Percentiles rank a stretch among this genome's conserved stretches.
These are phyloP conservation scores for Corythoichthys haematopterus DNA, from an alignment of 2,113 vertebrate genomes.

Conservation along the genomic window DNA sequence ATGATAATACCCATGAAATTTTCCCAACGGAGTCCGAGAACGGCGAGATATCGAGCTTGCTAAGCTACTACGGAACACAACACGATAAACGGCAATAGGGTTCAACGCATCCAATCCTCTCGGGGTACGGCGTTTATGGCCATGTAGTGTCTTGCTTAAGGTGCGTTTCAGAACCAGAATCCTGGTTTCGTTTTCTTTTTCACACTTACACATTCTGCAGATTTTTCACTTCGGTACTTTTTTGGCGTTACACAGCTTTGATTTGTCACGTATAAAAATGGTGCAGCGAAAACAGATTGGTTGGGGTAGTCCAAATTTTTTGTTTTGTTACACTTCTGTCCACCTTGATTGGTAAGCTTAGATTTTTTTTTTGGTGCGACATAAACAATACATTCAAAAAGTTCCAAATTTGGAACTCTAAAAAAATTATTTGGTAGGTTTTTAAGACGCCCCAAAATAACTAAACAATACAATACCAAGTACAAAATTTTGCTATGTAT, in stretches of 20 bases:
- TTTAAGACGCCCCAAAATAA: neutral
- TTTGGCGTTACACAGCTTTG: constrained; percentile 1
- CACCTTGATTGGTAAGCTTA: neutral
- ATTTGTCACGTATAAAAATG: constrained; percentile 1
- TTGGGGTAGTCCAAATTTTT: no score
- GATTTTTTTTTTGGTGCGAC: neutral
- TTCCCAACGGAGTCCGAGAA: constrained; percentile 65
- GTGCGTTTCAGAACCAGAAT: constrained; percentile 38
- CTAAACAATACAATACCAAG: neutral
- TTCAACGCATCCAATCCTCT: constrained; percentile 62
- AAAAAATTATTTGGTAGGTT: neutral
- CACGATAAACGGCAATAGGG: constrained; percentile 55
- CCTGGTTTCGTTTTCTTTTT: neutral
- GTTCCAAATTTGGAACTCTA: neutral
- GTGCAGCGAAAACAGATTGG: neutral
- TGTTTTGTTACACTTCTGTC: neutral
- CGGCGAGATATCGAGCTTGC: constrained; percentile 67
- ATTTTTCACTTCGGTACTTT: constrained; percentile 4
- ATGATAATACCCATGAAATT: constrained; percentile 50
- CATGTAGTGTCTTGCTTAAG: constrained; percentile 30
- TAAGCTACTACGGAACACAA: constrained; percentile 64
- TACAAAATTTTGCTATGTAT: no score
- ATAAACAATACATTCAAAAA: neutral
- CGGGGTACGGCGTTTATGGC: constrained; percentile 24
- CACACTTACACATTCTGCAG: neutral